Evolutionary conservation across 2,113 vertebrate species (phyloP).

Genomic region (Cebidichthys violaceus): DNA sequence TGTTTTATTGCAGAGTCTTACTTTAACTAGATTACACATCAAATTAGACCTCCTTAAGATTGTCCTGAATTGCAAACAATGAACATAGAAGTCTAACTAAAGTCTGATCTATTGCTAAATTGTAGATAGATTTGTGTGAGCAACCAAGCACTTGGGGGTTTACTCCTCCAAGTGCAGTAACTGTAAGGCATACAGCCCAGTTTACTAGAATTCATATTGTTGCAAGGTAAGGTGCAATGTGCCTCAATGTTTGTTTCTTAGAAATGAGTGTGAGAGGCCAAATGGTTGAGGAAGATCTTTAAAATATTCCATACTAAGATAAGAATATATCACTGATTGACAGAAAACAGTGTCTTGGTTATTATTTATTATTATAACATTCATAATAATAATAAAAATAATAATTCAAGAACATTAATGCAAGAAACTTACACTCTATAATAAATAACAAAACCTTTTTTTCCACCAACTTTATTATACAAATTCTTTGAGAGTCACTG

Average conservation of each 20-base stretch:
- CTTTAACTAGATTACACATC: not conserved
- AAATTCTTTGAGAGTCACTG: constrained; percentile 82
- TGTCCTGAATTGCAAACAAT: not conserved
- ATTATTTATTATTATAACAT: constrained; percentile 4
- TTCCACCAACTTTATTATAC: constrained; percentile 85
- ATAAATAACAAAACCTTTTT: constrained; percentile 49
- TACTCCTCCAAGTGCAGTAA: not conserved
- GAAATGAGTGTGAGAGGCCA: not conserved
- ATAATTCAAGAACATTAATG: constrained; percentile 3
- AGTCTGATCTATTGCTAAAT: not conserved
- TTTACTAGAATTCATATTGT: not conserved
- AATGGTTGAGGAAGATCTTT: not conserved
- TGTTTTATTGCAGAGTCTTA: not conserved
- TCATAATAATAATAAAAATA: not conserved
- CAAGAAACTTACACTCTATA: constrained; percentile 14
- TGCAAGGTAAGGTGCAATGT: not conserved
- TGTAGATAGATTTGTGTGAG: not conserved
- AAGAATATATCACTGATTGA: not conserved
- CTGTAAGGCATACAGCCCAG: not conserved
- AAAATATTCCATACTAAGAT: not conserved
- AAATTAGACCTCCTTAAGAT: not conserved
- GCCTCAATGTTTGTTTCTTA: not conserved
- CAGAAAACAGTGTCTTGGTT: constrained; percentile 3
- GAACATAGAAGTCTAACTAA: not conserved
- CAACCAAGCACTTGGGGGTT: not conserved